A percentile compares a stretch with the other conserved stretches of the same genome.
Conservation (phyloP, 2,888 invertebrate species). For the Protophormia terraenovae region DNA sequence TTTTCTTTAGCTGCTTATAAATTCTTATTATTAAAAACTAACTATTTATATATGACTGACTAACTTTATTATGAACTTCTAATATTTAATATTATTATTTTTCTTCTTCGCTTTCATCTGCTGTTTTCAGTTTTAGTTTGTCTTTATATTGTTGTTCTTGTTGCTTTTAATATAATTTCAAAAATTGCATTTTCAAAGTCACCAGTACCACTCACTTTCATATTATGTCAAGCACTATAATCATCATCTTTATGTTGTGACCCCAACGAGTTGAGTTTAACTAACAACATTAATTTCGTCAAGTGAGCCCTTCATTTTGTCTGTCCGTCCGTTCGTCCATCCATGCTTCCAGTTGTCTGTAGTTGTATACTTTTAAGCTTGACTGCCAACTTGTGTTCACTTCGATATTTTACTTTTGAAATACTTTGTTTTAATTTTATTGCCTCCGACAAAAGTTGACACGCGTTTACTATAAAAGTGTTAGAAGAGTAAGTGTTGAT, state of each 20-base stretch:
- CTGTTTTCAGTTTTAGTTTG: background rate
- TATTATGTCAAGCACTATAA: constrained; percentile 40
- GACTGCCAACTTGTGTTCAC: background rate
- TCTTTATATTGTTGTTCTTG: background rate
- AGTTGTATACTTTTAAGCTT: background rate
- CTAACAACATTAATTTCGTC: constrained; percentile 57
- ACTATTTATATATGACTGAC: background rate
- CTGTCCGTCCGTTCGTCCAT: background rate
- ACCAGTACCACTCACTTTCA: background rate
- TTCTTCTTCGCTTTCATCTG: background rate
- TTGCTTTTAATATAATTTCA: constrained; percentile 25
- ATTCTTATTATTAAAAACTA: background rate
- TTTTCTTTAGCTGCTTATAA: background rate
- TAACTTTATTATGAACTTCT: constrained; percentile 17
- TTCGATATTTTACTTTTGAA: background rate
- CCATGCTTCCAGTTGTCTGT: background rate
- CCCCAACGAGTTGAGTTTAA: constrained; percentile 46
- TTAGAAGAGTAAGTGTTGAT: background rate
- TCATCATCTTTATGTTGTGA: constrained; percentile 54
- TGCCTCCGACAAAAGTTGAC: constrained; percentile 43
- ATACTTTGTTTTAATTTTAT: constrained; percentile 51
- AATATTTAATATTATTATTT: background rate
- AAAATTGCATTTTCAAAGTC: constrained; percentile 62
- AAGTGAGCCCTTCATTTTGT: constrained; percentile 15
- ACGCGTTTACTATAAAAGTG: constrained; percentile 8